A percentile compares a stretch with the other conserved stretches of the same genome.
phyloP scores from a whole-genome alignment of 2,888 invertebrate species.

The Drosophila merina region DNA sequence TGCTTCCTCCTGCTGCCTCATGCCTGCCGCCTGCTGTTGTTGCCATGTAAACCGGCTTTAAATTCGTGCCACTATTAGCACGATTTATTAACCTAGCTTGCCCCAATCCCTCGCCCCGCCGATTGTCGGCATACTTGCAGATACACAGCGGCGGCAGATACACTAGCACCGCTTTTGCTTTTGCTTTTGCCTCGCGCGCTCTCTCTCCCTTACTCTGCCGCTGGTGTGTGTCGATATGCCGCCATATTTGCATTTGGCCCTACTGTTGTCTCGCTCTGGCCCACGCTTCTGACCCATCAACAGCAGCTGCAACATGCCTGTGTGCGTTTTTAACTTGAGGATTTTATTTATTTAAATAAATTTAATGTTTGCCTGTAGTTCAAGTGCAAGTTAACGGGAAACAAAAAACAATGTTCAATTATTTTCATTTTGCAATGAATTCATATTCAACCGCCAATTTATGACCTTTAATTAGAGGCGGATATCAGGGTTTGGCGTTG shows the following conservation, averaged over 20 bases:
- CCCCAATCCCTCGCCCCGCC: conserved; percentile 10
- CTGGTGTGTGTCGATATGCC: conserved; percentile 65
- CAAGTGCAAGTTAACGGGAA: conserved; percentile 51
- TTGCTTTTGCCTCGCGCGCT: not conserved
- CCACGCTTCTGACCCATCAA: conserved; percentile 24
- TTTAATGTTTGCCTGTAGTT: conserved; percentile 58
- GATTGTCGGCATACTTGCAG: conserved; percentile 68
- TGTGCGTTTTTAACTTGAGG: conserved; percentile 50
- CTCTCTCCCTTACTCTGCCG: conserved; percentile 26
- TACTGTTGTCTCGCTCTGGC: conserved; percentile 62
- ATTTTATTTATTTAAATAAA: conserved; percentile 75
- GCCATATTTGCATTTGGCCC: conserved; percentile 72
- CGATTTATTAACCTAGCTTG: conserved; percentile 75
- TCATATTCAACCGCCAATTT: not conserved
- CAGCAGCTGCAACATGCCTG: conserved; percentile 29
- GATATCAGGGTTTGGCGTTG: not conserved
- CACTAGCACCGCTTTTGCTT: no score
- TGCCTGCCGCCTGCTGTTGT: conserved; percentile 29
- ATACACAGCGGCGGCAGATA: conserved; percentile 53
- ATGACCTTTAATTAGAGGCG: no score
- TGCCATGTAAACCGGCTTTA: conserved; percentile 75
- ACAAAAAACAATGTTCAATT: conserved; percentile 22
- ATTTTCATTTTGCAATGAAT: conserved; percentile 17
- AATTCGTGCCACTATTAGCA: conserved; percentile 80
- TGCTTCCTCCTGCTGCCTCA: conserved; percentile 12